These are phyloP conservation scores for Solenodon paradoxus DNA, from an alignment of 2,113 vertebrate species.

Conservation along the genomic window DNA sequence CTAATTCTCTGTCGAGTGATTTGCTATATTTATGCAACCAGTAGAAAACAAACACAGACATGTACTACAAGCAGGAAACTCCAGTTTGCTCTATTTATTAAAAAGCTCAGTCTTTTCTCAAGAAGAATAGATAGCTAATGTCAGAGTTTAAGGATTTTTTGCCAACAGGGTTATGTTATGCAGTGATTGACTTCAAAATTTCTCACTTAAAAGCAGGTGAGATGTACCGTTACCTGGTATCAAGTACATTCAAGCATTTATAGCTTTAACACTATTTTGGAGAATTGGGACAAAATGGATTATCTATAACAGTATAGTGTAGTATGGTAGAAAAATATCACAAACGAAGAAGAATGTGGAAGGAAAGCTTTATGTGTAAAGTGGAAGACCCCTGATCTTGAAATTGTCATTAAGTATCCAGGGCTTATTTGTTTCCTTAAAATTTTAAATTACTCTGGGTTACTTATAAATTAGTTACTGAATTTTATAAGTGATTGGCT, in stretches of 20 bases:
- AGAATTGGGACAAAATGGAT: neutral
- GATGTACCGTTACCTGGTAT: accelerated
- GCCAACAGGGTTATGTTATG: no score
- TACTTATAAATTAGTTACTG: neutral
- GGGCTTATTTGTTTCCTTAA: neutral
- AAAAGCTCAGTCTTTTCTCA: neutral
- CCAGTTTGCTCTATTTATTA: neutral
- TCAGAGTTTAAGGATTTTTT: neutral
- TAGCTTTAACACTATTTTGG: no score
- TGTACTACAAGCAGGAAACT: neutral
- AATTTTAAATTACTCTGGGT: neutral
- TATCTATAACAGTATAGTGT: neutral
- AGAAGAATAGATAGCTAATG: neutral
- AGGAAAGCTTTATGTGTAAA: neutral
- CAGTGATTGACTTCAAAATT: neutral
- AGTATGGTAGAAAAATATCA: neutral
- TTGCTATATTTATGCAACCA: slow-evolving; percentile 7
- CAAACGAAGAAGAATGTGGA: neutral
- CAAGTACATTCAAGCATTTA: neutral
- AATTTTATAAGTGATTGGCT: neutral
- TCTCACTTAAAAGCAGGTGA: neutral
- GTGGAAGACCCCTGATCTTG: neutral
- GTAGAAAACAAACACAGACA: slow-evolving; percentile 41
- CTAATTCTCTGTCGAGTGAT: neutral
- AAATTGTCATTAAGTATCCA: neutral